Evolutionary conservation across 2,888 invertebrate species (phyloP), one percentile per base, ranked within the genome.

Genomic region (Stenurella melanura): DNA sequence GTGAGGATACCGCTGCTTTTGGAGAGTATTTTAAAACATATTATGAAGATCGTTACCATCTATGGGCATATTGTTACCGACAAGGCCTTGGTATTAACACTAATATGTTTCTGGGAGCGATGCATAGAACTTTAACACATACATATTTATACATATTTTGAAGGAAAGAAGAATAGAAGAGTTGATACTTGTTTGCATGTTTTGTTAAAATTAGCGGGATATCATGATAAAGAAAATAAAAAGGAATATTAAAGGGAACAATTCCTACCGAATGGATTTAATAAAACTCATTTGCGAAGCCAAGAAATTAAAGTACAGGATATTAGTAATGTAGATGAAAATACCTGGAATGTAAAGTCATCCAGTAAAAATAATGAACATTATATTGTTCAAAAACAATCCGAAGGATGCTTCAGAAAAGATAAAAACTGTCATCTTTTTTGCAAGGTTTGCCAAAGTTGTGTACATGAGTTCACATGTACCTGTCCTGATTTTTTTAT

Each of bases 161-260:
- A 63, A 30, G 63, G 63, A 15, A 63, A 26, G 30, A 64, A 64
- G 38, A 64, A 18, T n/a, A 64, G 38, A 38, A 30, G 64, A 11
- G 64, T 64, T 17, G 64, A 64, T 64, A 64, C 30, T 34, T 64
- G 64, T 15, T 34, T 64, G 26, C 30, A 38, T n/a, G 30, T 42
- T 64, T 38, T 64, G 9, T 34, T 64, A 34, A 64, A 64, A 38
- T 38, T 64, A 64, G 18, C 18, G 17, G 10, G 64, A 15, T 30
- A 38, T 38, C 1, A 17, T 64, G 42, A 34, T 64, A 17, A 11
- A 64, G 11, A 64, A 34, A 17, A 3, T 64, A 18, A 64, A 64
- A 17, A 64, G 34, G 1, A 42, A 34, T 38, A 21, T 64, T 21
- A n/a, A 30, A 34, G 17, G 34, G 38, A 10, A 64, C n/a, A 12